A percentile compares a stretch with the other conserved stretches of the same genome.
Evolutionary conservation across 2,888 invertebrate genomes (phyloP).

Genomic region (Agrenia bidenticulata): DNA sequence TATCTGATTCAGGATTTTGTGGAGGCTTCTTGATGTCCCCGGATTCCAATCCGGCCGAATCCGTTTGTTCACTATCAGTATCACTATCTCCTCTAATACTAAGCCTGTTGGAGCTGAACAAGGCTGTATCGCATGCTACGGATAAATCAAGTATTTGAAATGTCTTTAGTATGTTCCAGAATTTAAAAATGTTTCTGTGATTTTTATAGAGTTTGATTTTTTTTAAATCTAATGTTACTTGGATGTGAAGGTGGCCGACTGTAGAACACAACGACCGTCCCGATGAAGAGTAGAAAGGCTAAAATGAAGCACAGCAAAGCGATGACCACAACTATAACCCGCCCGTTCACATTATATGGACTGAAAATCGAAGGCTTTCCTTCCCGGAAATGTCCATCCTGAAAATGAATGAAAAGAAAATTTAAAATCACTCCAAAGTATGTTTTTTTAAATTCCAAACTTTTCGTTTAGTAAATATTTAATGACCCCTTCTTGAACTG

Average conservation of each 20-base stretch:
- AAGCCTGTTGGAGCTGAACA: too few relatives aligned
- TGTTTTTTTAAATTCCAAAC: background rate
- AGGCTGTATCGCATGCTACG: too few relatives aligned
- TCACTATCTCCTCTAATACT: too few relatives aligned
- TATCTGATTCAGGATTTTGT: too few relatives aligned
- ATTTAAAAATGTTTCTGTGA: too few relatives aligned
- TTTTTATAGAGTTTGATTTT: too few relatives aligned
- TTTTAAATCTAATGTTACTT: too few relatives aligned
- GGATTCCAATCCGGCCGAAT: too few relatives aligned
- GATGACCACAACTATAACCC: constrained; percentile 24
- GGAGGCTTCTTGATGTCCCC: too few relatives aligned
- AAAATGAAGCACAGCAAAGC: constrained; percentile 30
- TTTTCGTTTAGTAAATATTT: background rate
- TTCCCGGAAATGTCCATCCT: background rate
- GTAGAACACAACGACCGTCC: constrained; percentile 32
- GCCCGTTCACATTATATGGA: constrained; percentile 18
- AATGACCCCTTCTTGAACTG: background rate
- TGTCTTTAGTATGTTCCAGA: too few relatives aligned
- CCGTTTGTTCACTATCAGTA: too few relatives aligned
- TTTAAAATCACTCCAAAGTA: background rate
- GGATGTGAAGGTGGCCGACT: constrained; percentile 10
- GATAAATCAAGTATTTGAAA: too few relatives aligned
- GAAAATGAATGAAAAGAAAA: background rate
- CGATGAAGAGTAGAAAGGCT: constrained; percentile 30
- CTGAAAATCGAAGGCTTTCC: constrained; percentile 6